Conservation (phyloP, 2,113 vertebrate species). For the Prionailurus viverrinus region DNA sequence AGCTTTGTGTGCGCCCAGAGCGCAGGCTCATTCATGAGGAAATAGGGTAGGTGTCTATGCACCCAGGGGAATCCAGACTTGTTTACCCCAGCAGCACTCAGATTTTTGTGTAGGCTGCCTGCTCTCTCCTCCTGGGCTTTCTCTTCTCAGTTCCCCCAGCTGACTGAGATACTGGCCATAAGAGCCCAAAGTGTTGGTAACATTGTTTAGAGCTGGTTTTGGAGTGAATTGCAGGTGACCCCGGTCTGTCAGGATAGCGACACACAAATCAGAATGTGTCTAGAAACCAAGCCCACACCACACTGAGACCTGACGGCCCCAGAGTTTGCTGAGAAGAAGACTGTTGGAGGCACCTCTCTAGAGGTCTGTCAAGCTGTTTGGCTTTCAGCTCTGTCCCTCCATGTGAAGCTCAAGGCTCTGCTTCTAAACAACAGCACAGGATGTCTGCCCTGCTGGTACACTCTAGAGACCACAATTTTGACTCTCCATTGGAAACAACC, state of each 20-base stretch:
- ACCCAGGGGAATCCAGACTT: conserved; percentile 24
- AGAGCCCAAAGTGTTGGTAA: background rate
- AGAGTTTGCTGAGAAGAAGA: background rate
- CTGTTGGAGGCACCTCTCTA: background rate
- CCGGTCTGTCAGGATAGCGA: background rate
- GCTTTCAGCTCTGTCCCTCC: background rate
- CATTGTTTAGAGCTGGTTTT: background rate
- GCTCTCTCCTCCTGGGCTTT: background rate
- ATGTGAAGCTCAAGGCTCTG: background rate
- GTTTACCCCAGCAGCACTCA: background rate
- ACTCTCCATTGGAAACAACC: background rate
- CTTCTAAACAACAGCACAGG: background rate
- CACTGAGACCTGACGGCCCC: background rate
- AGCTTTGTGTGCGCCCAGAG: conserved; percentile 5
- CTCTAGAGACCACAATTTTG: background rate
- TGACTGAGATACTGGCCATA: background rate
- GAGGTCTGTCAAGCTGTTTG: background rate
- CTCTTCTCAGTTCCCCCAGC: background rate
- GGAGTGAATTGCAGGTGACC: background rate
- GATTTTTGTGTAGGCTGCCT: conserved; percentile 63
- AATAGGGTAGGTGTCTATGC: background rate
- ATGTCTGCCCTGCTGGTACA: background rate
- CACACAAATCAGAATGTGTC: background rate
- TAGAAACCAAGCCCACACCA: background rate
- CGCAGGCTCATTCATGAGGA: background rate